Conservation (phyloP, 2,797 vertebrate species). For the Danio jaintianensis region DNA sequence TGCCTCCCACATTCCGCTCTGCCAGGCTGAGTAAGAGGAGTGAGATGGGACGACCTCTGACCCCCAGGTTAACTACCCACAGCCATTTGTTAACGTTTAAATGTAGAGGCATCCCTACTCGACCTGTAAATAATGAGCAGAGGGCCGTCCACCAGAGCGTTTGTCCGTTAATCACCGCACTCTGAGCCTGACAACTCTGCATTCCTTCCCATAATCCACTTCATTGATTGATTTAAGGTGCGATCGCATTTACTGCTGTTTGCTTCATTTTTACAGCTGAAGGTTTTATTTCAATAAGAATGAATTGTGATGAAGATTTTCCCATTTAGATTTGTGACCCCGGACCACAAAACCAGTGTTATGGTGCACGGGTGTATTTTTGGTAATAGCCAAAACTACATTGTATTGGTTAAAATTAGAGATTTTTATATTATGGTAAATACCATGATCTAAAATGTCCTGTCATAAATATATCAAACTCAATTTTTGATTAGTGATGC, state of each 20-base stretch:
- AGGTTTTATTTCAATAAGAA: too few species aligned
- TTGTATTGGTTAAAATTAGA: too few species aligned
- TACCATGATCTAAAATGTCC: too few species aligned
- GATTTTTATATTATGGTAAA: too few species aligned
- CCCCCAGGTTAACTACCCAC: conserved; percentile 77
- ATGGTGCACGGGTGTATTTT: too few species aligned
- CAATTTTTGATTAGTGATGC: too few species aligned
- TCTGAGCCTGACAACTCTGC: conserved; percentile 68
- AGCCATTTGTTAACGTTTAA: conserved; percentile 80
- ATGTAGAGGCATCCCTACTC: conserved; percentile 72
- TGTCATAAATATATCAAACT: too few species aligned
- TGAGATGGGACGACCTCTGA: conserved; percentile 72
- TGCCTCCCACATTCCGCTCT: conserved; percentile 80
- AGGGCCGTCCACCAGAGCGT: conserved; percentile 65
- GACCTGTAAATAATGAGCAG: conserved; percentile 73
- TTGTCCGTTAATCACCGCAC: conserved; percentile 73
- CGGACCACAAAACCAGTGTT: too few species aligned
- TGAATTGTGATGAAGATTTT: too few species aligned
- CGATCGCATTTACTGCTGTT: neutral
- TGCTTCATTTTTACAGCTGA: neutral
- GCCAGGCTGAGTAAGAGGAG: conserved; percentile 64
- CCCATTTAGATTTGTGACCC: too few species aligned
- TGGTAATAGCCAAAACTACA: too few species aligned
- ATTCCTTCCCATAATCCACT: conserved; percentile 66
- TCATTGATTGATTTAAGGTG: conserved; percentile 19